Conservation (phyloP, 2,113 vertebrate species). For the Marcusenius ussheri region DNA sequence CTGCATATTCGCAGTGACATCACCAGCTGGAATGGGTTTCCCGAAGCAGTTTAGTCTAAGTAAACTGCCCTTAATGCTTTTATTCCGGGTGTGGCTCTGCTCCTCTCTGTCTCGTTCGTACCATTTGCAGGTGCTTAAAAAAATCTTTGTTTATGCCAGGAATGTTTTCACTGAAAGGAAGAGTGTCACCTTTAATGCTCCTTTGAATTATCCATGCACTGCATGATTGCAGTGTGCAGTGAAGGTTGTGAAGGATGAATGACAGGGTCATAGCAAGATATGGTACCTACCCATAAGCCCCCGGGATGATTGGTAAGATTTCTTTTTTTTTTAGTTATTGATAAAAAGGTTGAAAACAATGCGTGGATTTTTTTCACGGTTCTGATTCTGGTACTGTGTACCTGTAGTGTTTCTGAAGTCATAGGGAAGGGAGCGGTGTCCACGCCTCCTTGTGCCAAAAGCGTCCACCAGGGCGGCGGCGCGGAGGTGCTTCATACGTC, state of each 20-base stretch:
- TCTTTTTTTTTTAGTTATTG: background rate
- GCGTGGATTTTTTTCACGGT: background rate
- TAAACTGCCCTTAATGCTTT: background rate
- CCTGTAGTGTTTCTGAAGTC: background rate
- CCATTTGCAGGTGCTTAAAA: background rate
- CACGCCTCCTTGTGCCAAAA: background rate
- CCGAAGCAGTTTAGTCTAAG: conserved; percentile 16
- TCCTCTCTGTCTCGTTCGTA: background rate
- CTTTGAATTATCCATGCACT: background rate
- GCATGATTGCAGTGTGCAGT: background rate
- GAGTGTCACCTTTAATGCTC: background rate
- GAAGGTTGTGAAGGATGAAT: background rate
- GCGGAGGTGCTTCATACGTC: background rate
- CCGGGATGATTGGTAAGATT: background rate
- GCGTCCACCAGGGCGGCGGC: background rate
- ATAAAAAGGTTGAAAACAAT: background rate
- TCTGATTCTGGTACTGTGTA: background rate
- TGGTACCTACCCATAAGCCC: background rate
- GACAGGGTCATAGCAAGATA: background rate
- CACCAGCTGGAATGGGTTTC: conserved; percentile 18
- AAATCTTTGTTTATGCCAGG: background rate
- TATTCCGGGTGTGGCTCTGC: background rate
- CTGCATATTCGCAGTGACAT: conserved; percentile 17
- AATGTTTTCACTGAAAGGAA: background rate
- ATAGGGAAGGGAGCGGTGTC: background rate